phyloP scores from a whole-genome alignment of 2,888 invertebrate genomes.

The Pachydiplax longipennis region DNA sequence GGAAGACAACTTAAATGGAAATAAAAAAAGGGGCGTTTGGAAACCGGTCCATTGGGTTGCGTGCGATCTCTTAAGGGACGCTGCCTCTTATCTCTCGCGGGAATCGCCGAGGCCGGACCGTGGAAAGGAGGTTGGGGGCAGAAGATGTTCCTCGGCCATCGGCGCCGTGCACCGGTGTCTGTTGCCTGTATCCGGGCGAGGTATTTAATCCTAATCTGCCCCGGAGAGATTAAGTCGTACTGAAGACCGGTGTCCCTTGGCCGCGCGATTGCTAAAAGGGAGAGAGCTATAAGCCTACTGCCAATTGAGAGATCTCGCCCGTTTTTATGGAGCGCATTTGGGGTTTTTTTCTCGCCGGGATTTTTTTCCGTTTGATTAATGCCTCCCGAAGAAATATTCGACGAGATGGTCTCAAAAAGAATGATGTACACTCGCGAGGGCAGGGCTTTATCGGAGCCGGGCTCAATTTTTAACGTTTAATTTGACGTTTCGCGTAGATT shows the following conservation, averaged over 20 bases:
- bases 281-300: conserved; percentile 13
- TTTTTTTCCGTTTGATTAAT: conserved; percentile 29
- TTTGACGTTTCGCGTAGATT: background rate
- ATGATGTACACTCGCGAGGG: background rate
- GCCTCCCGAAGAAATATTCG: background rate
- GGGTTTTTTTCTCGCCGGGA: background rate
- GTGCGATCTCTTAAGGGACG: conserved; percentile 38
- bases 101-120: background rate
- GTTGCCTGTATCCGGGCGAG: conserved; percentile 36
- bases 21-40: conserved; percentile 22
- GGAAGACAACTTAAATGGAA: background rate
- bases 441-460: background rate
- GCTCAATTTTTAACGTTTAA: background rate
- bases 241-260: conserved; percentile 34
- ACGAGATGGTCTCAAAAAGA: conserved; percentile 4
- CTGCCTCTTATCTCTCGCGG: conserved; percentile 35
- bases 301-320: conserved; percentile 41
- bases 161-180: conserved; percentile 44
- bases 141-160: conserved; percentile 19
- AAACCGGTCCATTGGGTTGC: conserved; percentile 40
- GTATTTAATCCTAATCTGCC: conserved; percentile 43
- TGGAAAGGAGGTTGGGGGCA: background rate
- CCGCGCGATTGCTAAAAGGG: conserved; percentile 24
- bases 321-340: background rate
- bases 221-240: conserved; percentile 42